Base-by-base conservation (phyloP, 2,113 vertebrate genomes). In the Rhabdornis inornatus region DNA sequence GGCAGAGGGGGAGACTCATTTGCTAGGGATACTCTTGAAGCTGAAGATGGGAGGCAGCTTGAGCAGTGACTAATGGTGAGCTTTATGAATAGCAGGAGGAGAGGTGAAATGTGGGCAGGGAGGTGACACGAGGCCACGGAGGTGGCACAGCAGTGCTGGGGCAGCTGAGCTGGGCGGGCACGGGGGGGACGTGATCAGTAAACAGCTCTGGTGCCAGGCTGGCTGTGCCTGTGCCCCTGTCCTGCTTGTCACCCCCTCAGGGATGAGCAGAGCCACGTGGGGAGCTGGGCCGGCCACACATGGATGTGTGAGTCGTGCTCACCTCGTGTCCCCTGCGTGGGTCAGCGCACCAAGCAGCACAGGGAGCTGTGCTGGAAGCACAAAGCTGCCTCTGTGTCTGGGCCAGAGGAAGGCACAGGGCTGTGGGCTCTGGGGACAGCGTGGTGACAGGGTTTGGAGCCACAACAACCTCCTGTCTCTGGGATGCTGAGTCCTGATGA, bases 291-390 rank as follows among this genome's bases (percentile, higher is more conserved):
- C 45, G 31, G 65, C 78, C 35, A 9, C 2, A 4, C 35, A 6
- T 1, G 21, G 42, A 3, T 19, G 5, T 0, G 42, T 3, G 24
- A 63, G 35, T 13, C 4, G 25, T 44, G 69, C 42, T 6, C 22
- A 16, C 47, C 60, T 82, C 11, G 0, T 22, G 47, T 79, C 21
- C 50, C 55, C 50, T 30, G 64, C 28, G 3, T 2, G 45, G 66
- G 47, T 66, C 71, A 31, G 52, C 0, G 0, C 65, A 22, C 10
- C 1, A 20, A 65, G 65, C 20, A 0, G 39, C 44, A 0, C 2
- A 3, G 61, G 40, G 68, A 45, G 42, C 31, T 28, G 40, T 57
- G 52, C 31, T 60, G 57, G 2, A 7, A 65, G 56, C 77, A 24
- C 23, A 10, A 14, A 40, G 47, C 50, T 42, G 4, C 23, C 13